These are phyloP conservation scores for Lacanobia wlatinum DNA, from an alignment of 2,888 invertebrate species.

Conservation along the genomic window DNA sequence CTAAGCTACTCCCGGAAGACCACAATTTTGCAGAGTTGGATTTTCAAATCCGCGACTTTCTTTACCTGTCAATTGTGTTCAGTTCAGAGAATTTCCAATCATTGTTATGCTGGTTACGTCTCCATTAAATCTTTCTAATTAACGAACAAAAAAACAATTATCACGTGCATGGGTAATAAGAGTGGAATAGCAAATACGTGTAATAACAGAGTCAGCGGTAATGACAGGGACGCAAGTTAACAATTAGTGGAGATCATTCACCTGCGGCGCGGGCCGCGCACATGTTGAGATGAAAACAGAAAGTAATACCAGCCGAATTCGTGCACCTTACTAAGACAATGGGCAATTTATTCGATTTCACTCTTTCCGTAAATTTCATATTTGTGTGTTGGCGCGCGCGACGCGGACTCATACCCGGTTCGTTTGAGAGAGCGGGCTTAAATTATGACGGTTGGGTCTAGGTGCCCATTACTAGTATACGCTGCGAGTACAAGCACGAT, in stretches of 20 bases:
- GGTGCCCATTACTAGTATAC: constrained; percentile 47
- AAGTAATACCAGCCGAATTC: constrained; percentile 87
- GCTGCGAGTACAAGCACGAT: constrained; percentile 32
- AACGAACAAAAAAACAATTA: constrained; percentile 56
- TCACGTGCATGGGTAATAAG: constrained; percentile 45
- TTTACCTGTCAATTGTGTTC: constrained; percentile 49
- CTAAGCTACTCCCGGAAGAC: constrained; percentile 6
- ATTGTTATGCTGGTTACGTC: constrained; percentile 58
- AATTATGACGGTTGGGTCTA: constrained; percentile 59
- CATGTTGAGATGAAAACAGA: constrained; percentile 85
- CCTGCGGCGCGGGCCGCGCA: constrained; percentile 71
- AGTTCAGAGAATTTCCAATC: constrained; percentile 57
- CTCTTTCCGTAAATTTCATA: constrained; percentile 88
- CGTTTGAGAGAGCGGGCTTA: constrained; percentile 67
- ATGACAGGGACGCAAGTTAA: constrained; percentile 69
- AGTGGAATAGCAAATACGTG: constrained; percentile 60
- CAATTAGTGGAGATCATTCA: constrained; percentile 75
- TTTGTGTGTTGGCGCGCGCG: constrained; percentile 74
- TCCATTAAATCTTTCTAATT: constrained; percentile 63
- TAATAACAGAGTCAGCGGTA: constrained; percentile 59
- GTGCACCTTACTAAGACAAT: constrained; percentile 87
- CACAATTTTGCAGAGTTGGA: constrained; percentile 25
- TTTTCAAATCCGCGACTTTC: constrained; percentile 54
- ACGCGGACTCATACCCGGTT: constrained; percentile 52
- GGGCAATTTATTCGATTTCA: constrained; percentile 90